These are phyloP conservation scores for Parthenolecanium corni DNA, from an alignment of 2,888 invertebrate species.

Conservation along the genomic window DNA sequence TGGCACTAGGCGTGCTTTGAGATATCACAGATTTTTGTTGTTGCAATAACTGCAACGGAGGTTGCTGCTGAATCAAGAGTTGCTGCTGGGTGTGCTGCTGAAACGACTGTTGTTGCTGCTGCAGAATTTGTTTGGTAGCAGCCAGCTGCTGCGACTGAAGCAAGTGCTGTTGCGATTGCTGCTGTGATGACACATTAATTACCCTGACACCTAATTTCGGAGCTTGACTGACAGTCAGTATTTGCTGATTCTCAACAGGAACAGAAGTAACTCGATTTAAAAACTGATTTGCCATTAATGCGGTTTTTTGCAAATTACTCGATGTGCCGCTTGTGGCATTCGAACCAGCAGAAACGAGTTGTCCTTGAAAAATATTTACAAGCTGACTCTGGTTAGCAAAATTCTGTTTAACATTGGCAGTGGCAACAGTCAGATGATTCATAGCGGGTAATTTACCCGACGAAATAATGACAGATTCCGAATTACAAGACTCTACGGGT, in stretches of 20 bases:
- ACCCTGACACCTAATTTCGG: conserved; percentile 19
- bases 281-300: conserved; percentile 3
- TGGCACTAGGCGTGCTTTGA: conserved; percentile 4
- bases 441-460: conserved; percentile 15
- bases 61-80: conserved; percentile 31
- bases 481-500: conserved; percentile 16
- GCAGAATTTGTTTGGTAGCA: conserved; percentile 22
- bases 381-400: conserved; percentile 11
- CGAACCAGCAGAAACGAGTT: background rate
- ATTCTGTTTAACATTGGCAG: conserved; percentile 20
- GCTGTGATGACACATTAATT: conserved; percentile 13
- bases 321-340: too few relatives aligned
- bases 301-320: background rate
- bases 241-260: conserved; percentile 21
- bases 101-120: conserved; percentile 22
- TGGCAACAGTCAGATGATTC: conserved; percentile 20
- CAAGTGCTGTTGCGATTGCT: conserved; percentile 26
- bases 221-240: conserved; percentile 8
- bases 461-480: conserved; percentile 1
- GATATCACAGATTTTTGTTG: conserved; percentile 23
- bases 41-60: background rate
- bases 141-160: conserved; percentile 19
- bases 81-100: conserved; percentile 29
- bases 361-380: conserved; percentile 24
- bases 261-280: conserved; percentile 11